A percentile compares a stretch with the other conserved stretches of the same genome.
These are phyloP conservation scores for Uropsilus gracilis DNA, from an alignment of 2,113 vertebrate species.

Conservation along the genomic window DNA sequence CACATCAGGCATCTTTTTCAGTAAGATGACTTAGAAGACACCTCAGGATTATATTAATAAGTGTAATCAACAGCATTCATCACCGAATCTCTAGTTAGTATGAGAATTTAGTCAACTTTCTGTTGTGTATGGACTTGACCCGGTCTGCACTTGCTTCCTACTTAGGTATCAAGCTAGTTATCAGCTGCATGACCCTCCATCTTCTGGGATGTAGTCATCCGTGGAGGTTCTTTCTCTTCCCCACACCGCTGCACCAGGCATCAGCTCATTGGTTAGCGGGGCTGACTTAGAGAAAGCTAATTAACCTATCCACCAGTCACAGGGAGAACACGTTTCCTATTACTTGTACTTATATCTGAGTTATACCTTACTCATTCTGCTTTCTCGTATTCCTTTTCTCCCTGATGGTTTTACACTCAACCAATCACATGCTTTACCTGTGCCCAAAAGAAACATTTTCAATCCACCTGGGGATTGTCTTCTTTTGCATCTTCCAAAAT, in stretches of 20 bases:
- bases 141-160: neutral
- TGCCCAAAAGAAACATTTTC: neutral
- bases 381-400: neutral
- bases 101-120: neutral
- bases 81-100: constrained; percentile 56
- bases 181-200: neutral
- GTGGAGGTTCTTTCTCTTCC: neutral
- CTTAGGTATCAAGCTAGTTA: neutral
- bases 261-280: neutral
- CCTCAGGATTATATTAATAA: constrained; percentile 49
- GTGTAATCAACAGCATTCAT: constrained; percentile 68
- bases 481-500: neutral
- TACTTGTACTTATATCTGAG: neutral
- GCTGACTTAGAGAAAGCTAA: neutral
- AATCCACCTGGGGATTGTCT: neutral
- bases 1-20: constrained; percentile 35
- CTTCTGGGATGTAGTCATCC: rapidly evolving
- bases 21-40: constrained; percentile 4
- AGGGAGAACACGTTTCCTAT: neutral
- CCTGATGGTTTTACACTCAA: neutral
- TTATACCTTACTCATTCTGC: neutral
- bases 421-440: neutral
- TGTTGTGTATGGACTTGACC: constrained; percentile 42
- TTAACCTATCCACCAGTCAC: neutral
- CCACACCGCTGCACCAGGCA: neutral